These are phyloP conservation scores for Cyclophora albipunctata DNA, from an alignment of 2,888 invertebrate species.

Conservation along the genomic window DNA sequence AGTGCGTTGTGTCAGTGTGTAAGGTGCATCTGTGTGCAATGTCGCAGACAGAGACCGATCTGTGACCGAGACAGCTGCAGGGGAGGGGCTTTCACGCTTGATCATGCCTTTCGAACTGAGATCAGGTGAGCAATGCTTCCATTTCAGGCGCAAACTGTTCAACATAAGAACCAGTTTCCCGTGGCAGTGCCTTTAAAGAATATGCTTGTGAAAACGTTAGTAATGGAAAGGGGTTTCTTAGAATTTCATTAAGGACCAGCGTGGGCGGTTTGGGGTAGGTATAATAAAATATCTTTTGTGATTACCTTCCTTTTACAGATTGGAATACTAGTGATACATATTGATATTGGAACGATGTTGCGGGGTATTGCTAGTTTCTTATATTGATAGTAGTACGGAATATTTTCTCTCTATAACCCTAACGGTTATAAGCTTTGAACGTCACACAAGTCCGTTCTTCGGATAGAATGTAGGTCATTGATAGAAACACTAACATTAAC, in stretches of 20 bases:
- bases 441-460: no score
- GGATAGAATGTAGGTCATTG: no score
- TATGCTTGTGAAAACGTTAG: constrained; percentile 11
- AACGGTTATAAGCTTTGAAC: no score
- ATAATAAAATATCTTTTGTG: constrained; percentile 4
- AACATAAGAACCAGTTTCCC: constrained; percentile 16
- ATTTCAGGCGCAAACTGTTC: constrained; percentile 20
- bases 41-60: constrained; percentile 47
- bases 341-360: not conserved
- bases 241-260: constrained; percentile 14
- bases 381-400: not conserved
- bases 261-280: constrained; percentile 6
- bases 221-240: constrained; percentile 19
- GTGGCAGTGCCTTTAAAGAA: constrained; percentile 7
- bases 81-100: constrained; percentile 58
- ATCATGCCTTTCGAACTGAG: constrained; percentile 69
- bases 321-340: not conserved
- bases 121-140: constrained; percentile 60
- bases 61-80: constrained; percentile 50
- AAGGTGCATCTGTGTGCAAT: constrained; percentile 51
- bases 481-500: no score
- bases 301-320: constrained; percentile 6
- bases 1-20: constrained; percentile 45
- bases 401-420: no score
- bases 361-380: not conserved